phyloP scores from a whole-genome alignment of 2,113 vertebrate species.

The Ursus arctos region DNA sequence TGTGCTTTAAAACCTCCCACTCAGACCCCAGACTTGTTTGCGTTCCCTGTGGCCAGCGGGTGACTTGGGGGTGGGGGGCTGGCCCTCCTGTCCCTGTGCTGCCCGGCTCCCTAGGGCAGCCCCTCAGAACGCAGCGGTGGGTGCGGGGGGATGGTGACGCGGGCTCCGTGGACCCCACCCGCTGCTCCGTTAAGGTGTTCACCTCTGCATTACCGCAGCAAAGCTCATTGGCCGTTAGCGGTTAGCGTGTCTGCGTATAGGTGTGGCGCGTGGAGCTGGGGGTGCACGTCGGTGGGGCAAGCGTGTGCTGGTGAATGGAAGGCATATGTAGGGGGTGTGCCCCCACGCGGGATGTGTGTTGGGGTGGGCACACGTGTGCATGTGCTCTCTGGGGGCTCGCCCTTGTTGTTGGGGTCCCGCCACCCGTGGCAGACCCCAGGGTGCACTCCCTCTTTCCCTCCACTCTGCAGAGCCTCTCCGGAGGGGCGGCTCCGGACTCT shows the following conservation, averaged over 20 bases:
- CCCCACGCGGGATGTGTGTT: too few relatives aligned
- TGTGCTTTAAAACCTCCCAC: not conserved
- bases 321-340: not conserved
- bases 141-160: accelerated
- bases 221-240: accelerated
- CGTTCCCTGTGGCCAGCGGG: not conserved
- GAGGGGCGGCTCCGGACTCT: not conserved
- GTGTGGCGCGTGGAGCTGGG: not conserved
- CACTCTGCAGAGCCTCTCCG: not conserved
- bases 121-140: not conserved
- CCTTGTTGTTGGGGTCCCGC: not conserved
- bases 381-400: not conserved
- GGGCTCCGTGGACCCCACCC: accelerated
- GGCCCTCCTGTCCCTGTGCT: not conserved
- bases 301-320: not conserved
- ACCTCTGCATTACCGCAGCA: accelerated
- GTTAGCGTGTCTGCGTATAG: accelerated
- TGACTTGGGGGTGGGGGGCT: not conserved
- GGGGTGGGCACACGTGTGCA: accelerated
- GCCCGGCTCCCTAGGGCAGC: accelerated
- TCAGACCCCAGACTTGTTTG: accelerated
- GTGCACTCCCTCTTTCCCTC: accelerated
- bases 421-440: accelerated
- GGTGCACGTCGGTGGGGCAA: too few relatives aligned
- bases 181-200: accelerated